Evolutionary conservation across 2,113 vertebrate genomes (phyloP).

Genomic region (Ammodytes marinus): DNA sequence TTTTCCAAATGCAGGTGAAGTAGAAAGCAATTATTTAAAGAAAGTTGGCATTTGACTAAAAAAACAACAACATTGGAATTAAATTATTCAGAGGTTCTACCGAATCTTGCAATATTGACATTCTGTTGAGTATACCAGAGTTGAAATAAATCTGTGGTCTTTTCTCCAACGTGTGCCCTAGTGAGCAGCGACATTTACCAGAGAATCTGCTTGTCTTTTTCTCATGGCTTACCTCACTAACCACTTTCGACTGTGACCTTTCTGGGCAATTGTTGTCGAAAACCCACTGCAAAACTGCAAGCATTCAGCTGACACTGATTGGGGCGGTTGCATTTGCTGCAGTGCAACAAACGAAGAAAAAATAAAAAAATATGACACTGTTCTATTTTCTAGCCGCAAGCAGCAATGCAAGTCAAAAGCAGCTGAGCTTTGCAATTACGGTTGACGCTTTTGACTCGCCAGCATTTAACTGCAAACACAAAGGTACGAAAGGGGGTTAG

Average conservation of each 20-base stretch:
- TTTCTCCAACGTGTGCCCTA: neutral
- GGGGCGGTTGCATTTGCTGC: neutral
- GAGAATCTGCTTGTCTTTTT: neutral
- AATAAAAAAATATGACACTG: neutral
- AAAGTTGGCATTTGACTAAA: neutral
- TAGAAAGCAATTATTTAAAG: neutral
- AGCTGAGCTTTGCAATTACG: constrained; percentile 14
- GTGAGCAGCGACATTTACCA: neutral
- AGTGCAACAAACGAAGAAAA: neutral
- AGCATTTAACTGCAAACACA: neutral
- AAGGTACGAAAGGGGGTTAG: neutral
- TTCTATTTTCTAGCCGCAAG: neutral
- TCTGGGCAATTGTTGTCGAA: neutral
- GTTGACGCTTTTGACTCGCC: constrained; percentile 2
- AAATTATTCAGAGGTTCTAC: neutral
- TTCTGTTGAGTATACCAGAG: neutral
- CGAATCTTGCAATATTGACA: neutral
- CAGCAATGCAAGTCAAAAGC: neutral
- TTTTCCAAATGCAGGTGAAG: neutral
- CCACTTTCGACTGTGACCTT: neutral
- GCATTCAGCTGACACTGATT: neutral
- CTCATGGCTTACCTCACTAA: neutral
- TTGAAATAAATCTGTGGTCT: constrained; percentile 1
- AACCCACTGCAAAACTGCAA: neutral
- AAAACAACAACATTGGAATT: no score